phyloP scores from a whole-genome alignment of 1,140 invertebrate genomes.

The Mercenaria mercenaria region DNA sequence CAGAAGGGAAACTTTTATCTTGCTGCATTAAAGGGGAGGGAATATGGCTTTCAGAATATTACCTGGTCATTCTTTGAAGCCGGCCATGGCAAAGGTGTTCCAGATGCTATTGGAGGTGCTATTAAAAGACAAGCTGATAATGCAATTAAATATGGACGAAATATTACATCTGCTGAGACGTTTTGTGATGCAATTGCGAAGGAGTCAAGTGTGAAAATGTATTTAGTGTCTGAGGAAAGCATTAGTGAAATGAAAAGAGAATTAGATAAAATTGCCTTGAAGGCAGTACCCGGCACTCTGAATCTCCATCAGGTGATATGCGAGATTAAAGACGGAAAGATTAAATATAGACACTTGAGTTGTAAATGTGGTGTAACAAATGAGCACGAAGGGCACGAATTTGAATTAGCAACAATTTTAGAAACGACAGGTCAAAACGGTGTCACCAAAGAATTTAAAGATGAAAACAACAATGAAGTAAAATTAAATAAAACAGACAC shows the following conservation, averaged over 20 bases:
- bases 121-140: conserved; percentile 82
- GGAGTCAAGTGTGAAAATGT: conserved; percentile 36
- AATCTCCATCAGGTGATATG: conserved; percentile 51
- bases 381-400: too few relatives aligned
- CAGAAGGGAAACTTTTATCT: conserved; percentile 69
- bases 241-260: conserved; percentile 7
- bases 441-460: too few relatives aligned
- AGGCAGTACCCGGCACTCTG: conserved; percentile 52
- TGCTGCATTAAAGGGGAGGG: conserved; percentile 16
- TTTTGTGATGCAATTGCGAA: conserved; percentile 28
- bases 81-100: conserved; percentile 86
- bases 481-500: too few relatives aligned
- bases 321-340: too few relatives aligned
- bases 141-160: conserved; percentile 27
- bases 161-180: conserved; percentile 26
- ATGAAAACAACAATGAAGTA: too few relatives aligned
- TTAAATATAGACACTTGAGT: conserved; percentile 52
- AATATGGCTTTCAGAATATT: conserved; percentile 37
- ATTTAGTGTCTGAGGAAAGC: conserved; percentile 18
- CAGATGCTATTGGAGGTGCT: conserved; percentile 85
- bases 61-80: conserved; percentile 86
- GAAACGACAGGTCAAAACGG: too few relatives aligned
- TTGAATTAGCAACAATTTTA: too few relatives aligned
- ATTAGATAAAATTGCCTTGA: conserved; percentile 21
- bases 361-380: conserved; percentile 32